Conservation (phyloP, 2,113 vertebrate species). For the Psammodynastes pulverulentus region DNA sequence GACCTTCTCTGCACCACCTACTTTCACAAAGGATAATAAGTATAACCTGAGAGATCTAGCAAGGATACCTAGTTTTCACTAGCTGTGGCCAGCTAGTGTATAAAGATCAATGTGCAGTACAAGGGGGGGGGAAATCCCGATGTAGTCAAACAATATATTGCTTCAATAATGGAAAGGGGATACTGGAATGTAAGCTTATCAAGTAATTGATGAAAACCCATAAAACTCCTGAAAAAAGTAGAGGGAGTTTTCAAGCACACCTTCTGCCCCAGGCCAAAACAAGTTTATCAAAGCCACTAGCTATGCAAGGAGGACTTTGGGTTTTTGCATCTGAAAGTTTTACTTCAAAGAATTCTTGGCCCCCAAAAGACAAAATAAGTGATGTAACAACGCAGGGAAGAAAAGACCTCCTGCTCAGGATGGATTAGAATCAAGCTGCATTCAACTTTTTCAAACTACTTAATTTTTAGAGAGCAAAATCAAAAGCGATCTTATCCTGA, state of each 20-base stretch:
- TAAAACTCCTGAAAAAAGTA: conserved; percentile 25
- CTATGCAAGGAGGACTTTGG: neutral
- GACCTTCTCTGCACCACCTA: conserved; percentile 82
- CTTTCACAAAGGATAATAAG: conserved; percentile 80
- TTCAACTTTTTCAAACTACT: conserved; percentile 2
- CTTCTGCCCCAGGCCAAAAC: neutral
- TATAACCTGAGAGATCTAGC: conserved; percentile 71
- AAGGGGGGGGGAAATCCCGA: conserved; percentile 3
- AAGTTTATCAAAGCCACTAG: neutral
- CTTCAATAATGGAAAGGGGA: conserved; percentile 21
- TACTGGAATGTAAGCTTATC: neutral
- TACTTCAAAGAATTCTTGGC: neutral
- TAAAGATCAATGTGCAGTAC: conserved; percentile 4
- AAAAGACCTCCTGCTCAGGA: conserved; percentile 27
- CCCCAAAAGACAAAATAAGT: conserved; percentile 40
- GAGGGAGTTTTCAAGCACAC: neutral
- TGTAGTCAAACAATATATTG: neutral
- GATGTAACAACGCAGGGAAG: conserved; percentile 39
- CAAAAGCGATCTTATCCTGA: neutral
- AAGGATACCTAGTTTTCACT: conserved; percentile 56
- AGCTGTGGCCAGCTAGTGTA: conserved; percentile 42
- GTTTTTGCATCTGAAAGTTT: conserved; percentile 28
- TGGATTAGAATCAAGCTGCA: conserved; percentile 38
- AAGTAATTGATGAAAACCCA: conserved; percentile 43
- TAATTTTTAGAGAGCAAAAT: neutral